Evolutionary conservation across 2,113 vertebrate genomes (phyloP).

Genomic region (Strigops habroptila): DNA sequence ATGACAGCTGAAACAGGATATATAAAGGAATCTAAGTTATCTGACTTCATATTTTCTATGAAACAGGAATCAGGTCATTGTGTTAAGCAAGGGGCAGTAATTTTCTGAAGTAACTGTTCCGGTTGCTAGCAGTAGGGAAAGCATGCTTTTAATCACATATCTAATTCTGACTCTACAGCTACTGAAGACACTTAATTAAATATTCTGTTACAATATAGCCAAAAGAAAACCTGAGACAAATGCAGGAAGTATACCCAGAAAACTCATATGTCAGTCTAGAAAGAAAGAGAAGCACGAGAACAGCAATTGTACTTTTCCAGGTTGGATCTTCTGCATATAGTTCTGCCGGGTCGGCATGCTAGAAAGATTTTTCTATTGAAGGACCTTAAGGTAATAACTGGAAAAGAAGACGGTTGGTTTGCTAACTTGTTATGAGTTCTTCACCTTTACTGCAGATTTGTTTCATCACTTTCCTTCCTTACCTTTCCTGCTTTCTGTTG

Average conservation of each 20-base stretch:
- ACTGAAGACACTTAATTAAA: neutral
- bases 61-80: neutral
- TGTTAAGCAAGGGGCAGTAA: neutral
- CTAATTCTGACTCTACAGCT: neutral
- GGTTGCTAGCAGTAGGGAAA: neutral
- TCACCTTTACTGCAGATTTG: conserved; percentile 30
- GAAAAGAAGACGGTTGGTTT: neutral
- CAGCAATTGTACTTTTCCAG: accelerated
- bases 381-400: neutral
- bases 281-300: neutral
- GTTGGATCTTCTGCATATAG: neutral
- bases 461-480: conserved; percentile 15
- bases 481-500: conserved; percentile 24
- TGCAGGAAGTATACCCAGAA: neutral
- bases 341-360: neutral
- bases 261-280: neutral
- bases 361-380: neutral
- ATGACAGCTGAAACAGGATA: neutral
- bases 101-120: neutral
- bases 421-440: neutral
- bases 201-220: neutral
- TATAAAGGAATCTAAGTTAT: neutral
- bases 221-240: neutral
- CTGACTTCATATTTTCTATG: neutral
- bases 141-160: neutral